These are phyloP conservation scores for Eremophila alpestris DNA, from an alignment of 2,797 vertebrate genomes.

Conservation along the genomic window DNA sequence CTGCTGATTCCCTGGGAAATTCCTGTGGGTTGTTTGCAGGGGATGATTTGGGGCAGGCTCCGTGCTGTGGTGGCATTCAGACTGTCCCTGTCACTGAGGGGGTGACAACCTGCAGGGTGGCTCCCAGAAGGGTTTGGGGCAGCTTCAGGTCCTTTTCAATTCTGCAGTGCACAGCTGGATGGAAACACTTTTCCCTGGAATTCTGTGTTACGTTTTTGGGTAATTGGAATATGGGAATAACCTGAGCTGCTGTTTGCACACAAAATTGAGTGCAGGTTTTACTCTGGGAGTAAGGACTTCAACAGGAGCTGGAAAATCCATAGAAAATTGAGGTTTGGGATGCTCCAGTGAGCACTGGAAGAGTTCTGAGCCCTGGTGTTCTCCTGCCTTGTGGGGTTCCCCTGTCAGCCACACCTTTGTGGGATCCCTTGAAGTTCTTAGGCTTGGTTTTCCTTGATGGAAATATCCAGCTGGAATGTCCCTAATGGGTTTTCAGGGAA, in stretches of 20 bases:
- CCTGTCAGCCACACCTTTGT: neutral
- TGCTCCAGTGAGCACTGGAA: neutral
- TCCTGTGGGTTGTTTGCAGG: neutral
- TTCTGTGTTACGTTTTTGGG: accelerated
- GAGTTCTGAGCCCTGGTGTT: neutral
- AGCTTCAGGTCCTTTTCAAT: neutral
- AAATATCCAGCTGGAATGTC: accelerated
- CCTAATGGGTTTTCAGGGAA: neutral
- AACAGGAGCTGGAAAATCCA: neutral
- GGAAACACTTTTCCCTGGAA: accelerated
- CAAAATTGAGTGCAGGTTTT: neutral
- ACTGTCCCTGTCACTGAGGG: neutral
- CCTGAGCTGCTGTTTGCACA: neutral
- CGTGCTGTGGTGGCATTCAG: neutral
- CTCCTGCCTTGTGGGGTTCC: neutral
- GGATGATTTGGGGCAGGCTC: neutral
- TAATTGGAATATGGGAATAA: neutral
- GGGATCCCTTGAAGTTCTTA: neutral
- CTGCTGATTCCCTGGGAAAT: neutral
- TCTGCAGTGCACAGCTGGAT: neutral
- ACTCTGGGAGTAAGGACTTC: neutral
- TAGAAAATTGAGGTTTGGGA: accelerated
- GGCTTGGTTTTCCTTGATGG: neutral
- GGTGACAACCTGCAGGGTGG: neutral
- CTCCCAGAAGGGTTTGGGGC: neutral